Percentiles rank a stretch among this genome's conserved stretches.
These are phyloP conservation scores for Zoanthus sansibaricus DNA, from an alignment of 92 coral and sea anemone genomes.

Conservation along the genomic window DNA sequence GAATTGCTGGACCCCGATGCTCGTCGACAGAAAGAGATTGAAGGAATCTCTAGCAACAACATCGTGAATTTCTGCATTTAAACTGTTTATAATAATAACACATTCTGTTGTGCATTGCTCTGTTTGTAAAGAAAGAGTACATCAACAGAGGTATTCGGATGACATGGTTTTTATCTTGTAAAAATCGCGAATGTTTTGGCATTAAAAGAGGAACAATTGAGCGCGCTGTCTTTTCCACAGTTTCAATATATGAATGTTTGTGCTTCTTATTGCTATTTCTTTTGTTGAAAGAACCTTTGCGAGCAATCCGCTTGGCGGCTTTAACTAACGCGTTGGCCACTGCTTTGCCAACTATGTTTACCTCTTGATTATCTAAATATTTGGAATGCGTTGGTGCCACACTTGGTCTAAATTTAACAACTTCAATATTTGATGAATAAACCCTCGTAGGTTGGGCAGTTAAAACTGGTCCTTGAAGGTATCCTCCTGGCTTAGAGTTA, in stretches of 20 bases:
- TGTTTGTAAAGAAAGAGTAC: background rate
- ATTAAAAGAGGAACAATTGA: slow-evolving; percentile 29
- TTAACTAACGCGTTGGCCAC: slow-evolving; percentile 34
- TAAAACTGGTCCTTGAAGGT: background rate
- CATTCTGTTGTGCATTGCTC: slow-evolving; percentile 1
- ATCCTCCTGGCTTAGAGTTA: background rate
- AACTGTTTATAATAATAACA: background rate
- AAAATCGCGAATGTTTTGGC: background rate
- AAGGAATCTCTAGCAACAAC: background rate
- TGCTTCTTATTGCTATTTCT: background rate
- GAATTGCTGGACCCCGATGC: too few species aligned
- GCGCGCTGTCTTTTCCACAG: slow-evolving; percentile 20
- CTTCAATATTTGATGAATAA: slow-evolving; percentile 18
- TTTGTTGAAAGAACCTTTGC: background rate
- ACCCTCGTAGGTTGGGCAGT: background rate
- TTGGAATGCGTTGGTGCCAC: background rate
- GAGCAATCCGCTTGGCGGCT: slow-evolving; percentile 37
- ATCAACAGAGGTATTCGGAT: background rate
- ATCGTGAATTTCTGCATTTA: background rate
- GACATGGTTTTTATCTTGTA: background rate
- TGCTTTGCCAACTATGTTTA: slow-evolving; percentile 12
- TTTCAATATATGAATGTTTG: slow-evolving; percentile 33
- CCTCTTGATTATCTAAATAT: slow-evolving; percentile 18
- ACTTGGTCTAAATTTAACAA: slow-evolving; percentile 9
- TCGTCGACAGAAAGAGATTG: too few species aligned